Conservation (phyloP, 2,797 vertebrate genomes). For the Halcyon badia region DNA sequence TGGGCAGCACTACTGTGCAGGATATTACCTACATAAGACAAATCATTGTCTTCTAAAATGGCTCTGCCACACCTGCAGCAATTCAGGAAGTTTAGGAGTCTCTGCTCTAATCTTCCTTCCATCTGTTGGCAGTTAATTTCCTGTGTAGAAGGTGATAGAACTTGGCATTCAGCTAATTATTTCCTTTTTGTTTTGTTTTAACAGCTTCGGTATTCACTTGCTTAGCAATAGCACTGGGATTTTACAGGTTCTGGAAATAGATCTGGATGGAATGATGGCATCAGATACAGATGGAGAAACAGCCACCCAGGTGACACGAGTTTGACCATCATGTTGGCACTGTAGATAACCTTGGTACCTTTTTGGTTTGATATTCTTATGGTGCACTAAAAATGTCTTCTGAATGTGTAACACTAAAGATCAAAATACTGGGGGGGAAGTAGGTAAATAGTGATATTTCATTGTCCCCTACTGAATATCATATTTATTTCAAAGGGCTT, state of each 20-base stretch:
- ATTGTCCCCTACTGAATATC: background rate
- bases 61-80: background rate
- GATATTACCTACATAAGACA: rapidly evolving
- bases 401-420: background rate
- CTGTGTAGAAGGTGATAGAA: background rate
- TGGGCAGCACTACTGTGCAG: background rate
- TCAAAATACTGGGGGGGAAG: background rate
- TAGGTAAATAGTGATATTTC: background rate
- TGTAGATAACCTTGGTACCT: background rate
- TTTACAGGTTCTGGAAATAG: conserved; percentile 94
- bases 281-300: background rate
- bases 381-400: background rate
- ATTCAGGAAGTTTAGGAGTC: background rate
- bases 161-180: background rate
- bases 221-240: conserved; percentile 91
- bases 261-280: background rate
- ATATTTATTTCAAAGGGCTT: background rate
- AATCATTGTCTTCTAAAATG: background rate
- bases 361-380: background rate
- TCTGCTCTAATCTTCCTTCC: background rate
- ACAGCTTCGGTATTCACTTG: conserved; percentile 93
- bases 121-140: background rate
- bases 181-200: background rate
- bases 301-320: background rate
- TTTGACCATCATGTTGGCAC: rapidly evolving